Conservation (phyloP, 1,140 invertebrate genomes). For the Drosophila lacertosa region DNA sequence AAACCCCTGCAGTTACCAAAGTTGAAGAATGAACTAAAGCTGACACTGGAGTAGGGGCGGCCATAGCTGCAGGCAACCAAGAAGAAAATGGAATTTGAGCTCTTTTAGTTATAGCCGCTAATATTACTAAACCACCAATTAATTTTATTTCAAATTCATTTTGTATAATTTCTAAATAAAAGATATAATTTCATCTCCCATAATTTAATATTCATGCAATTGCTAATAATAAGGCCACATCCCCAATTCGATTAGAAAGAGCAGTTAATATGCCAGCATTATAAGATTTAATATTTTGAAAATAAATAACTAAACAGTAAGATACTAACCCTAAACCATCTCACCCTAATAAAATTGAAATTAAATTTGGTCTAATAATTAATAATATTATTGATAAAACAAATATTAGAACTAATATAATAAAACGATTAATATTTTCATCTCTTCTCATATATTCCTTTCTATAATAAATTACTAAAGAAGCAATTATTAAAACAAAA, state of each 20-base stretch:
- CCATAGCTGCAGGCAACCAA: no score
- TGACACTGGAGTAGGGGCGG: no score
- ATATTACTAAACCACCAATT: conserved; percentile 84
- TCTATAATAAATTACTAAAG: conserved; percentile 87
- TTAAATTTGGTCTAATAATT: conserved; percentile 88
- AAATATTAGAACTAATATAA: no score
- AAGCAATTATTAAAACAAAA: conserved; percentile 87
- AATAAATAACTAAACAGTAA: conserved; percentile 88
- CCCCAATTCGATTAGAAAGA: no score
- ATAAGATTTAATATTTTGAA: no score
- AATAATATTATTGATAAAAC: conserved; percentile 88
- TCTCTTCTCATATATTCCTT: conserved; percentile 85
- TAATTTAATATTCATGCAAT: no score
- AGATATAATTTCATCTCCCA: conserved; percentile 85
- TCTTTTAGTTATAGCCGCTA: conserved; percentile 88
- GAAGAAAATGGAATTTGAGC: no score
- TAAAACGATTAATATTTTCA: conserved; percentile 63
- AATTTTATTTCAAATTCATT: conserved; percentile 83
- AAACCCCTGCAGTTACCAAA: no score
- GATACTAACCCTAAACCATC: conserved; percentile 88
- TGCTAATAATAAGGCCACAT: no score
- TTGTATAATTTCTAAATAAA: conserved; percentile 84
- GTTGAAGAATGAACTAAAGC: no score
- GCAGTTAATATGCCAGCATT: no score
- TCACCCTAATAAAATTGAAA: conserved; percentile 88